These are phyloP conservation scores for Trichonephila inaurata DNA, from an alignment of 1,140 invertebrate genomes.

Conservation along the genomic window DNA sequence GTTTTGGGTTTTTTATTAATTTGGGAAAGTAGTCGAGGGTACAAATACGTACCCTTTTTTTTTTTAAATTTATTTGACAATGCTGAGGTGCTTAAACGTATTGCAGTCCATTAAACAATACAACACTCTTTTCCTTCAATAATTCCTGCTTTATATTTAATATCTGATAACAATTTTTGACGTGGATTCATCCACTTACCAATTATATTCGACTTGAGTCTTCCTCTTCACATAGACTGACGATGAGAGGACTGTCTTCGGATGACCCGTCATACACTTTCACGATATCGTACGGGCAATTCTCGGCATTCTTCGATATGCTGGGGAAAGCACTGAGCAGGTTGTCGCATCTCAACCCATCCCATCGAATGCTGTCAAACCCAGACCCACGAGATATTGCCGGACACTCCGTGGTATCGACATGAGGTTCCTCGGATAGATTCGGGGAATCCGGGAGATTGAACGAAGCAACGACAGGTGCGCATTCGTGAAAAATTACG, in stretches of 20 bases:
- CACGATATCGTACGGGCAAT: constrained; percentile 95
- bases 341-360: constrained; percentile 95
- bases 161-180: not conserved
- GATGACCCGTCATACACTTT: constrained; percentile 94
- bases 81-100: too few species aligned
- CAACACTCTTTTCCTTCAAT: too few species aligned
- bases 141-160: too few species aligned
- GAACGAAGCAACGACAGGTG: constrained; percentile 94
- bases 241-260: constrained; percentile 91
- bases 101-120: too few species aligned
- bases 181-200: constrained; percentile 79
- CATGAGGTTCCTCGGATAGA: constrained; percentile 95
- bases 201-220: constrained; percentile 96
- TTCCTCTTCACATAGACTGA: constrained; percentile 95
- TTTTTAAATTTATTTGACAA: too few species aligned
- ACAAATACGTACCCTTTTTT: too few species aligned
- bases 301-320: constrained; percentile 84
- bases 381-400: constrained; percentile 77
- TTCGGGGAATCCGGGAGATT: constrained; percentile 95
- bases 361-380: constrained; percentile 86
- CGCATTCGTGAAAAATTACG: constrained; percentile 87
- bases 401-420: constrained; percentile 80
- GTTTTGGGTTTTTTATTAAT: too few species aligned
- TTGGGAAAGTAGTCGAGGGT: too few species aligned
- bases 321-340: constrained; percentile 96